phyloP scores from a whole-genome alignment of 2,113 vertebrate genomes.

The Neogale vison region DNA sequence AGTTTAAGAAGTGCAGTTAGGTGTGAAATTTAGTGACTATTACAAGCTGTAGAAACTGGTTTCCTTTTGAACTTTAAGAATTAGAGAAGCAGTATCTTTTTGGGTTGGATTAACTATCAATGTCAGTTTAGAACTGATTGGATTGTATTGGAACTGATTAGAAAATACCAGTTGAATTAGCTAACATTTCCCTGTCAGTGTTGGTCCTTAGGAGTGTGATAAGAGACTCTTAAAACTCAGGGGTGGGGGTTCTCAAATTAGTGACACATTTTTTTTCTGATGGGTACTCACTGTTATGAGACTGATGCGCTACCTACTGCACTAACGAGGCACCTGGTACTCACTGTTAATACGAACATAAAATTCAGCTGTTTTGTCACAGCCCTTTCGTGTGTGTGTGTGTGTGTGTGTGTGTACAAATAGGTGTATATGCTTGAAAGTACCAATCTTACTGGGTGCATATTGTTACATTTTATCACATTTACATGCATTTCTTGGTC shows the following conservation, averaged over 20 bases:
- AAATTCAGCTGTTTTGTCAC: background rate
- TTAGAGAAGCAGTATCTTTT: background rate
- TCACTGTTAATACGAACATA: background rate
- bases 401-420: background rate
- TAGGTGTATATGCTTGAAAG: background rate
- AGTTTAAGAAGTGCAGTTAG: background rate
- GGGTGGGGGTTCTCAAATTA: background rate
- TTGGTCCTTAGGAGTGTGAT: background rate
- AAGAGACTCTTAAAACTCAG: background rate
- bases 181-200: background rate
- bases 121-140: background rate
- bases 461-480: background rate
- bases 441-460: background rate
- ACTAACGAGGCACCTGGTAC: no score
- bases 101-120: background rate
- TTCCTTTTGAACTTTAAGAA: background rate
- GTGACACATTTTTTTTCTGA: background rate
- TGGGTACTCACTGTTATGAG: no score
- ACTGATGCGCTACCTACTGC: no score
- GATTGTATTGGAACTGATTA: background rate
- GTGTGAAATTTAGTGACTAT: background rate
- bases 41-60: background rate
- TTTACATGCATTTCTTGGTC: background rate
- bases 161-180: conserved; percentile 13
- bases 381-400: background rate